Evolutionary conservation across 2,113 vertebrate genomes (phyloP).

Genomic region (Leptosomus discolor): DNA sequence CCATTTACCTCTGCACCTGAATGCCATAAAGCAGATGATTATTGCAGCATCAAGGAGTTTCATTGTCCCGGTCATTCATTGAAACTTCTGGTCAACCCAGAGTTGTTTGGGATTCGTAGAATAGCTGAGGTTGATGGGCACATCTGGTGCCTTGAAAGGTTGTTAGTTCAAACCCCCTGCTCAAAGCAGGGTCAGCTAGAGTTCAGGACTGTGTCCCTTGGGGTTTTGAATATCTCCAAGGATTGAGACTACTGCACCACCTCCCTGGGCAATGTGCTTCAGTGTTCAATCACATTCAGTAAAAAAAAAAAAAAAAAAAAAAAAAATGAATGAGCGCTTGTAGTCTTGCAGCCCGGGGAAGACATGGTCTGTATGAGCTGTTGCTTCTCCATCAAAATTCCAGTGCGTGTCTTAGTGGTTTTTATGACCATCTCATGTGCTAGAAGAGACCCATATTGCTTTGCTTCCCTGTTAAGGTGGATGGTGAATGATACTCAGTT

Average conservation of each 20-base stretch:
- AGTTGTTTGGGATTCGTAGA: background rate
- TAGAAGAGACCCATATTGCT: background rate
- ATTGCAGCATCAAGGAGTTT: conserved; percentile 35
- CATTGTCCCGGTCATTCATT: background rate
- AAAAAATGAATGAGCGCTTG: background rate
- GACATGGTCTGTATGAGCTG: background rate
- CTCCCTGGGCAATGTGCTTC: background rate
- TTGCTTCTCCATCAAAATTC: background rate
- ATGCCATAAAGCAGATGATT: conserved; percentile 29
- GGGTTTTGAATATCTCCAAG: background rate
- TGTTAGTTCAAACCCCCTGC: background rate
- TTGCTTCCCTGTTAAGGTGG: background rate
- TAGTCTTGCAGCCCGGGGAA: background rate
- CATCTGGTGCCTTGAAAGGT: background rate
- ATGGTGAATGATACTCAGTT: background rate
- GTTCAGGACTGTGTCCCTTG: background rate
- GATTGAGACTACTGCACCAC: background rate
- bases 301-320: background rate
- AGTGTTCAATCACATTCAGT: background rate
- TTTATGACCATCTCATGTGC: background rate
- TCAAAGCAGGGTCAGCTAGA: background rate
- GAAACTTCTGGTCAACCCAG: background rate
- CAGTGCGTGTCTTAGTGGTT: background rate
- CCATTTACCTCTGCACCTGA: conserved; percentile 35
- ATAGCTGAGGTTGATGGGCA: background rate